A percentile compares a stretch with the other conserved stretches of the same genome.
Evolutionary conservation across 2,888 invertebrate genomes (phyloP).

Genomic region (Drosophila testacea): DNA sequence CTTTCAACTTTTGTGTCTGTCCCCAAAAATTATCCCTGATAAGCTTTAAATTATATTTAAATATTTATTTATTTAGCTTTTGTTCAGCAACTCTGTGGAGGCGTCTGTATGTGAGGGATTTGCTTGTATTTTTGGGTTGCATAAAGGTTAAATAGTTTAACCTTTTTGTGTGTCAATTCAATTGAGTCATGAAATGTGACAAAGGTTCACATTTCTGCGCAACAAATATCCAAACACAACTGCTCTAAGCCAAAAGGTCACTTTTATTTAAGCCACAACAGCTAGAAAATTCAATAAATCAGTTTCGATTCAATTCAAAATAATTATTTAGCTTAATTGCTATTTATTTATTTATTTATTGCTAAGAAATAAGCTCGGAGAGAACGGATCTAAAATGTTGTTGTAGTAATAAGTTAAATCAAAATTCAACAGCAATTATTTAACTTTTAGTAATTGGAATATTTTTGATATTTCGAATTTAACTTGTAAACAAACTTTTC

Average conservation of each 20-base stretch:
- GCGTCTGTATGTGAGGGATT: background rate
- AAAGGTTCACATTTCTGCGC: constrained; percentile 33
- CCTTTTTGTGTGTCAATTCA: constrained; percentile 53
- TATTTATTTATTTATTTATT: too few species aligned
- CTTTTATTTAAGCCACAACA: background rate
- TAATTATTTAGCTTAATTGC: background rate
- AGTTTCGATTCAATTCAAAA: background rate
- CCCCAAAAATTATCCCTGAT: constrained; percentile 51
- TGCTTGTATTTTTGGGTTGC: constrained; percentile 16
- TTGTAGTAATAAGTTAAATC: background rate
- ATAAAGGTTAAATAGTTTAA: constrained; percentile 55
- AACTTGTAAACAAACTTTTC: too few species aligned
- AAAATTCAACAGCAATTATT: background rate
- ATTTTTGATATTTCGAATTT: background rate
- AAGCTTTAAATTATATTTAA: constrained; percentile 70
- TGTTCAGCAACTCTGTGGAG: constrained; percentile 1
- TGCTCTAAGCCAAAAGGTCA: constrained; percentile 3
- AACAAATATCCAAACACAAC: constrained; percentile 13
- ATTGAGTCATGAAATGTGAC: constrained; percentile 49
- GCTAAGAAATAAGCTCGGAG: too few species aligned
- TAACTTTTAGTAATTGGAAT: background rate
- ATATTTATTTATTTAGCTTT: constrained; percentile 52
- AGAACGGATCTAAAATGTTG: background rate
- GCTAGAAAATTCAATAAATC: constrained; percentile 28
- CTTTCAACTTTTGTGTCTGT: constrained; percentile 43